These are phyloP conservation scores for Coturnix japonica DNA, from an alignment of 2,113 vertebrate species.

Conservation along the genomic window DNA sequence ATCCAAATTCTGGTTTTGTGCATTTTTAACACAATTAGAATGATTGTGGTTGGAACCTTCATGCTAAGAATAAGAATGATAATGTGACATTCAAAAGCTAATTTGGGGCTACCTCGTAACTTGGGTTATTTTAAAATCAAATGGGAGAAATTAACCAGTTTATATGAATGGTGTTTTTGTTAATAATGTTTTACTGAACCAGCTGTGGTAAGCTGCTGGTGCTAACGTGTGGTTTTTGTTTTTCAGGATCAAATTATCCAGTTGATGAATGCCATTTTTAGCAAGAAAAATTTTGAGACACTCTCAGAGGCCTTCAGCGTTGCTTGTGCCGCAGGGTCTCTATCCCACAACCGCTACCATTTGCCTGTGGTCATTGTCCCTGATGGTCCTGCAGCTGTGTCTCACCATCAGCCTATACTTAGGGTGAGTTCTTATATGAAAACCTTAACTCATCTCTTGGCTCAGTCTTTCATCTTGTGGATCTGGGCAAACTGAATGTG, in stretches of 20 bases:
- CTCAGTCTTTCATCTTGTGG: background rate
- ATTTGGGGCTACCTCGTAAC: background rate
- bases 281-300: conserved; percentile 94
- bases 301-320: conserved; percentile 93
- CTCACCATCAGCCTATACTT: conserved; percentile 89
- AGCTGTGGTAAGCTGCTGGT: background rate
- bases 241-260: conserved; percentile 95
- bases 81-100: background rate
- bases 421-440: conserved; percentile 76
- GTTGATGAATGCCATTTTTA: conserved; percentile 94
- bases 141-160: background rate
- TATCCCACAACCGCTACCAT: conserved; percentile 92
- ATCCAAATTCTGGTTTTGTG: background rate
- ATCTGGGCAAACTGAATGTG: background rate
- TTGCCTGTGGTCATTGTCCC: conserved; percentile 87
- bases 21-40: background rate
- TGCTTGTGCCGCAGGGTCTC: conserved; percentile 84
- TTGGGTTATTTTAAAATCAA: conserved; percentile 9
- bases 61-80: conserved; percentile 1
- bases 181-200: background rate
- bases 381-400: conserved; percentile 86
- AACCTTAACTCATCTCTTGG: background rate
- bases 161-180: background rate
- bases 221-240: background rate
- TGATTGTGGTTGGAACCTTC: background rate